Conservation (phyloP, 2,113 vertebrate species). For the Thamnaconus septentrionalis region DNA sequence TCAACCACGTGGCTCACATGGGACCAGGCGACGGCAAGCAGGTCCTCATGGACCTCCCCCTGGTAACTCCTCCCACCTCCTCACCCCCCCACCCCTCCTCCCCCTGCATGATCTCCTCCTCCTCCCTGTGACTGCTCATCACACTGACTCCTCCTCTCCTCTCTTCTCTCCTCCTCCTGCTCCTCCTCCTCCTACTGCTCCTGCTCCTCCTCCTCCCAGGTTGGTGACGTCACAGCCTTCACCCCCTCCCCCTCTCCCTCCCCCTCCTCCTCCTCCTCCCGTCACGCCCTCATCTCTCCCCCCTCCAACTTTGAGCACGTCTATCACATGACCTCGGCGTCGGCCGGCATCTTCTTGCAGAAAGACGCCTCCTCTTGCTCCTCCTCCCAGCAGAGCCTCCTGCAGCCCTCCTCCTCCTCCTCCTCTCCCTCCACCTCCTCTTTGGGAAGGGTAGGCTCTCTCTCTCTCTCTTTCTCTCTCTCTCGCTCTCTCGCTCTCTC, state of each 20-base stretch:
- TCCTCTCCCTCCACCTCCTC: constrained; percentile 84
- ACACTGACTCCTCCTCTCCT: constrained; percentile 9
- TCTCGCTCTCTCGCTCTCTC: neutral
- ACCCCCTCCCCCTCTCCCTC: constrained; percentile 76
- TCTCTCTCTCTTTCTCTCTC: constrained; percentile 13
- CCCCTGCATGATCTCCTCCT: constrained; percentile 7
- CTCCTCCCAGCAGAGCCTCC: constrained; percentile 73
- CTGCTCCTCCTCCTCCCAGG: constrained; percentile 66
- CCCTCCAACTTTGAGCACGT: constrained; percentile 87
- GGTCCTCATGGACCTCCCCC: constrained; percentile 96
- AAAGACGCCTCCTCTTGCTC: constrained; percentile 78
- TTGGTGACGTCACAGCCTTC: constrained; percentile 70
- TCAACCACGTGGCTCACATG: constrained; percentile 99
- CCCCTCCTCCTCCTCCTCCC: constrained; percentile 80
- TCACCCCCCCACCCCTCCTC: neutral
- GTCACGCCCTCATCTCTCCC: constrained; percentile 82
- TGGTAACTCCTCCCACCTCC: constrained; percentile 76
- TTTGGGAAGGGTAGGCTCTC: constrained; percentile 84
- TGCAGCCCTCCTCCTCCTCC: constrained; percentile 71
- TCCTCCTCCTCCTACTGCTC: constrained; percentile 66
- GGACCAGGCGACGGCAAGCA: constrained; percentile 98
- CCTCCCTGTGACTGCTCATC: neutral
- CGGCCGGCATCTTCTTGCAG: constrained; percentile 84
- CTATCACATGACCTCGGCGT: constrained; percentile 83
- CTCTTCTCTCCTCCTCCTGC: neutral